Evolutionary conservation across 1,140 invertebrate genomes (phyloP).

Genomic region (Hermatobates lingyangjiaoensis): DNA sequence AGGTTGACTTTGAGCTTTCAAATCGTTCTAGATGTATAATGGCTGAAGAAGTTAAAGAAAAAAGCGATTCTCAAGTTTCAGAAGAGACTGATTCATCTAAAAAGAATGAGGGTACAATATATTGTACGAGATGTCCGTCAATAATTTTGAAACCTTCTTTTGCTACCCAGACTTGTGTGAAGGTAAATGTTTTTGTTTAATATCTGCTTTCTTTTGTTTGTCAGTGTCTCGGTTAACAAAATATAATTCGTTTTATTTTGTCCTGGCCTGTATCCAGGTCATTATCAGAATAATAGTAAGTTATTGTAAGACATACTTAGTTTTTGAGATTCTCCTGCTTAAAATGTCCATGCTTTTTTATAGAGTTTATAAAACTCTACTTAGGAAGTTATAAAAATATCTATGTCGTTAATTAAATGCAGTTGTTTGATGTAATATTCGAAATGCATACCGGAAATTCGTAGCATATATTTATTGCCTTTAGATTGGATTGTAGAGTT

Average conservation of each 20-base stretch:
- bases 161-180: conserved; percentile 32
- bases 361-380: neutral
- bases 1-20: no score
- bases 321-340: no score
- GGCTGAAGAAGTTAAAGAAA: no score
- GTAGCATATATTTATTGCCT: neutral
- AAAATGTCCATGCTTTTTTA: no score
- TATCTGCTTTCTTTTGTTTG: conserved; percentile 19
- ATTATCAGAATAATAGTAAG: neutral
- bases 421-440: neutral
- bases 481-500: neutral
- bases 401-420: neutral
- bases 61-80: no score
- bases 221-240: conserved; percentile 10
- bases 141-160: conserved; percentile 43
- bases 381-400: neutral
- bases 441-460: neutral
- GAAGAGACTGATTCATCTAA: no score
- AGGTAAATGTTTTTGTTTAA: conserved; percentile 25
- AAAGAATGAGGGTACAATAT: conserved; percentile 41
- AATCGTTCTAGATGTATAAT: no score
- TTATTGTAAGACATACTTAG: neutral
- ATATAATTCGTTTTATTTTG: conserved; percentile 9
- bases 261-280: conserved; percentile 2
- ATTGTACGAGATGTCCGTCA: conserved; percentile 50